These are phyloP conservation scores for Chondrilla cf. caribensis DNA, from an alignment of 37 sponge, comb jelly and placozoan species.

Conservation along the genomic window DNA sequence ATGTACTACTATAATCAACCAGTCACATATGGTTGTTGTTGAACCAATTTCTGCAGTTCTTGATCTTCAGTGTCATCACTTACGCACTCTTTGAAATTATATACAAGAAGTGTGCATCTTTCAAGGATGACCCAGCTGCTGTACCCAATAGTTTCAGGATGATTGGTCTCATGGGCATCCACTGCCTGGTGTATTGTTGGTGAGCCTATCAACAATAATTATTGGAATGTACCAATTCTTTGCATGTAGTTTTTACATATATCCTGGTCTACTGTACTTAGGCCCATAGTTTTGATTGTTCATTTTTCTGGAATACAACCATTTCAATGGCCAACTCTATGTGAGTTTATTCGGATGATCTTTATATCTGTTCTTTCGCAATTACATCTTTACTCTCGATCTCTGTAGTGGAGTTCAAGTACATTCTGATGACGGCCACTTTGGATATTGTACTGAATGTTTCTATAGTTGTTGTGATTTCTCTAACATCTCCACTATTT, in stretches of 20 bases:
- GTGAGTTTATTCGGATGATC: neutral
- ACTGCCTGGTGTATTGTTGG: conserved; percentile 62
- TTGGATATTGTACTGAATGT: conserved; percentile 56
- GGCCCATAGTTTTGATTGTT: conserved; percentile 17
- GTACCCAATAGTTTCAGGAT: conserved; percentile 53
- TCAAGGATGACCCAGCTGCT: conserved; percentile 54
- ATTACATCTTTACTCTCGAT: neutral
- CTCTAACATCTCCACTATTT: conserved; percentile 72
- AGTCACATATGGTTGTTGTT: no score
- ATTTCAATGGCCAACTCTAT: conserved; percentile 40
- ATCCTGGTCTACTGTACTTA: neutral
- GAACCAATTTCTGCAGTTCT: conserved; percentile 31
- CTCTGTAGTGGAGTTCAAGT: neutral
- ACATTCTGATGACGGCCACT: conserved; percentile 28
- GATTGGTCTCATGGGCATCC: conserved; percentile 71
- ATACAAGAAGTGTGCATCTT: conserved; percentile 58
- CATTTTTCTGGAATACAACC: conserved; percentile 40
- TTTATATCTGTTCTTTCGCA: neutral
- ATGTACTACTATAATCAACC: no score
- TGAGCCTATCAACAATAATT: neutral
- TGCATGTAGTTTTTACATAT: neutral
- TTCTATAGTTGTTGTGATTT: conserved; percentile 37
- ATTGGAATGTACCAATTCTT: neutral
- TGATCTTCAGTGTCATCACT: conserved; percentile 23
- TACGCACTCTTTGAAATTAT: conserved; percentile 56